phyloP scores from a whole-genome alignment of 2,888 invertebrate genomes.

The Papilio gigon region DNA sequence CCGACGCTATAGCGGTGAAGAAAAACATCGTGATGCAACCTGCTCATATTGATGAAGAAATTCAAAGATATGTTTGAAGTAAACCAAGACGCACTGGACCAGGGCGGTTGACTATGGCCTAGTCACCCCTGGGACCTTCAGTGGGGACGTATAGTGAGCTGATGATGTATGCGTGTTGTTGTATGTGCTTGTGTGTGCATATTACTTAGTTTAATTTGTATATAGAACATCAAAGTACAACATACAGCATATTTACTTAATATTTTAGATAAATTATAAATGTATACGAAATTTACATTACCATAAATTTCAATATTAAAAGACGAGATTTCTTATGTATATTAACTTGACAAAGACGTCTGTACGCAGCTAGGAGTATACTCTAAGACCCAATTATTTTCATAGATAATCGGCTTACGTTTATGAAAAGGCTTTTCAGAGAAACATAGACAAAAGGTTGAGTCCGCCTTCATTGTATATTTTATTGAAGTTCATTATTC shows the following conservation, averaged over 20 bases:
- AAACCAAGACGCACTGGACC: too few species aligned
- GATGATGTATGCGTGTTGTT: too few species aligned
- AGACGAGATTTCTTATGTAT: neutral
- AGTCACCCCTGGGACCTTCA: too few species aligned
- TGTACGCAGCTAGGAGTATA: neutral
- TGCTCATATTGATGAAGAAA: too few species aligned
- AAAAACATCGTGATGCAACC: too few species aligned
- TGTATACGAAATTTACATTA: neutral
- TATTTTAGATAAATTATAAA: neutral
- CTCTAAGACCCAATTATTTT: conserved; percentile 23
- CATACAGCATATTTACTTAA: neutral
- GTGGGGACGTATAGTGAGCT: too few species aligned
- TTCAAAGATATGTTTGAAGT: too few species aligned
- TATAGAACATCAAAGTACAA: too few species aligned
- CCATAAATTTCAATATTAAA: neutral
- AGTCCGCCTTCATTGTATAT: neutral
- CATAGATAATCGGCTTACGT: conserved; percentile 22
- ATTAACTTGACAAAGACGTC: neutral
- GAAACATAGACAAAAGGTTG: conserved; percentile 12
- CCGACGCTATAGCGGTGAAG: too few species aligned
- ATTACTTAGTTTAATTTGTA: too few species aligned
- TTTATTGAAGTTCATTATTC: neutral
- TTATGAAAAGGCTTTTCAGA: conserved; percentile 14
- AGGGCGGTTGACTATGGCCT: too few species aligned
- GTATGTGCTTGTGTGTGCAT: too few species aligned